Evolutionary conservation across 2,113 vertebrate genomes (phyloP).

Genomic region (Vidua macroura): DNA sequence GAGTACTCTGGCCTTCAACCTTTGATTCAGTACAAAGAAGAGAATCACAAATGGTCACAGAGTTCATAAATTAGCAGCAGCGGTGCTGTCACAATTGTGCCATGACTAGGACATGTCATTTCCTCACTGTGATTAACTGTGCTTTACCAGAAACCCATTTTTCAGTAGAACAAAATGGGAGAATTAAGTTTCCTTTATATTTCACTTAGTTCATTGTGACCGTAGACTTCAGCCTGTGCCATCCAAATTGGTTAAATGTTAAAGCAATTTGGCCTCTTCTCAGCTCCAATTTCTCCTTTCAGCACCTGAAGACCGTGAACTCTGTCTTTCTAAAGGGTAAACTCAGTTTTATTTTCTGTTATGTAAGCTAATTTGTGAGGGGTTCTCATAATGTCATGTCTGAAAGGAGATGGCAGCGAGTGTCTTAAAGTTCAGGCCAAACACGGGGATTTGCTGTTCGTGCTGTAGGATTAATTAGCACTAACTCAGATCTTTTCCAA

Average conservation of each 20-base stretch:
- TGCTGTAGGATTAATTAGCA: constrained; percentile 39
- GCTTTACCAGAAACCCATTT: constrained; percentile 16
- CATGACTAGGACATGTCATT: not conserved
- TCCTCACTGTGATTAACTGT: not conserved
- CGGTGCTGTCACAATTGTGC: not conserved
- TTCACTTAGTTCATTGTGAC: not conserved
- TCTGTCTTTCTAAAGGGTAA: constrained; percentile 42
- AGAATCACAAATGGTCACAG: not conserved
- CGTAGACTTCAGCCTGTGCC: not conserved
- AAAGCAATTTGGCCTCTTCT: constrained; percentile 20
- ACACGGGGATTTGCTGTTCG: constrained; percentile 25
- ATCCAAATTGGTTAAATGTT: constrained; percentile 40
- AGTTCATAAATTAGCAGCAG: not conserved
- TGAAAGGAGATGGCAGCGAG: constrained; percentile 45
- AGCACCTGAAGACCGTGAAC: not conserved
- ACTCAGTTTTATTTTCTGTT: constrained; percentile 46
- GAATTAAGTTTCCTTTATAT: constrained; percentile 18
- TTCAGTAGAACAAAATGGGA: not conserved
- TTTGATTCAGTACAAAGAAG: not conserved
- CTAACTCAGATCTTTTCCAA: not conserved
- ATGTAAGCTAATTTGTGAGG: constrained; percentile 47
- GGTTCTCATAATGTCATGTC: constrained; percentile 59
- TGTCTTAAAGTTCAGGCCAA: constrained; percentile 58
- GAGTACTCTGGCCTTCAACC: not conserved
- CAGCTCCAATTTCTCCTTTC: not conserved